Conservation (phyloP, 2,113 vertebrate species). For the Bambusicola thoracicus region DNA sequence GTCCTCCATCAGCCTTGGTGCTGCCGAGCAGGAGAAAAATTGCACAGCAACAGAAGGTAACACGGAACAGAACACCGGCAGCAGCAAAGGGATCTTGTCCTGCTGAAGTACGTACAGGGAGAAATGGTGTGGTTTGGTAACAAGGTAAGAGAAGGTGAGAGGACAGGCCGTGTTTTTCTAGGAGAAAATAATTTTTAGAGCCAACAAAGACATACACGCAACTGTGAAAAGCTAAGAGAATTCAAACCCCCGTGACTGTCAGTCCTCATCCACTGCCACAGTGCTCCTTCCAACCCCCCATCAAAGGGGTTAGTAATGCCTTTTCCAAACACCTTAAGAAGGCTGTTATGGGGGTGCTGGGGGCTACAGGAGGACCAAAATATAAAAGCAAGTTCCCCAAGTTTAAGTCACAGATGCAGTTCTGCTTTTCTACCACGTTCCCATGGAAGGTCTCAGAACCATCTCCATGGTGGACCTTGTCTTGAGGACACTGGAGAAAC, state of each 20-base stretch:
- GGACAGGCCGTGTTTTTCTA: background rate
- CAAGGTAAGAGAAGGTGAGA: background rate
- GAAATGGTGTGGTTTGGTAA: background rate
- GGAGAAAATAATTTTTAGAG: background rate
- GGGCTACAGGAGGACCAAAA: background rate
- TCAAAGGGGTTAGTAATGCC: background rate
- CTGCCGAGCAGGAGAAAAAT: background rate
- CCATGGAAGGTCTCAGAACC: background rate
- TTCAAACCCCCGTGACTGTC: background rate
- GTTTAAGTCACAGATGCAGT: background rate
- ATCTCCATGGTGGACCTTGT: background rate
- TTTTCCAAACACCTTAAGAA: background rate
- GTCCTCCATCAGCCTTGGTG: background rate
- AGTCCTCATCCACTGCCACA: background rate
- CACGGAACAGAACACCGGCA: background rate
- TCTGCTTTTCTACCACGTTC: background rate
- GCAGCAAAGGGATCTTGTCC: background rate
- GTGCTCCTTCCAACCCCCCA: background rate
- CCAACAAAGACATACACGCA: background rate
- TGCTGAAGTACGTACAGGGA: fast-evolving
- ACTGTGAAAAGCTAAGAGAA: background rate
- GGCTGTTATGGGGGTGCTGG: background rate
- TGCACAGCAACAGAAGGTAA: background rate
- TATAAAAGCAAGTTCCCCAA: background rate
- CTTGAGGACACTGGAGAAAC: background rate